Evolutionary conservation across 2,888 invertebrate species (phyloP).

Genomic region (Xylota sylvarum): DNA sequence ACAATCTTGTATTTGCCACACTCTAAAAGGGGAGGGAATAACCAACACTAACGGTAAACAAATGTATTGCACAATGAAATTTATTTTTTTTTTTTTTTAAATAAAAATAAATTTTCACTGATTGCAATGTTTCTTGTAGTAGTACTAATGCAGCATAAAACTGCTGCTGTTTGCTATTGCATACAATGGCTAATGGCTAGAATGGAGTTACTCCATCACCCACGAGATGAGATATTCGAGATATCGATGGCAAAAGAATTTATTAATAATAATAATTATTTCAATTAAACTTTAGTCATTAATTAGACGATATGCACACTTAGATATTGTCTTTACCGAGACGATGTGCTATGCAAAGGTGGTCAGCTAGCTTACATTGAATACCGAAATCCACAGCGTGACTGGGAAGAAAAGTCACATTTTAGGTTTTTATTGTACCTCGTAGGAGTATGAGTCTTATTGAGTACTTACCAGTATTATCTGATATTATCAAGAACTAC

Average conservation of each 20-base stretch:
- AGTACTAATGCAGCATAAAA: conserved; percentile 2
- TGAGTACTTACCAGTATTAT: too few species aligned
- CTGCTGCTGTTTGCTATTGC: neutral
- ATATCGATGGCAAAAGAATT: neutral
- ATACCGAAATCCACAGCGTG: too few species aligned
- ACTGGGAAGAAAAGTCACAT: too few species aligned
- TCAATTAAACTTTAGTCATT: conserved; percentile 32
- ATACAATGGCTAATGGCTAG: neutral
- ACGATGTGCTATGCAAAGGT: too few species aligned
- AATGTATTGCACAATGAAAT: conserved; percentile 67
- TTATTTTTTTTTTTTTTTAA: conserved; percentile 1
- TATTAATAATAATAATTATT: conserved; percentile 51
- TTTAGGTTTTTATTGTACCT: too few species aligned
- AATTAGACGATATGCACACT: too few species aligned
- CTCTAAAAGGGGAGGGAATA: conserved; percentile 47
- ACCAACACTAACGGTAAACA: conserved; percentile 53
- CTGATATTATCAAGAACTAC: too few species aligned
- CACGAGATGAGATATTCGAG: neutral
- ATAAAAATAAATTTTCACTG: conserved; percentile 27
- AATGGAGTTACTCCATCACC: conserved; percentile 15
- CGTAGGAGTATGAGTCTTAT: too few species aligned
- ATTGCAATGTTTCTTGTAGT: neutral
- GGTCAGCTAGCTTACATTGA: too few species aligned
- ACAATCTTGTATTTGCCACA: conserved; percentile 51
- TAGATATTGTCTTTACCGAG: too few species aligned